Conservation (phyloP, 2,888 invertebrate species). For the Halictus ligatus region DNA sequence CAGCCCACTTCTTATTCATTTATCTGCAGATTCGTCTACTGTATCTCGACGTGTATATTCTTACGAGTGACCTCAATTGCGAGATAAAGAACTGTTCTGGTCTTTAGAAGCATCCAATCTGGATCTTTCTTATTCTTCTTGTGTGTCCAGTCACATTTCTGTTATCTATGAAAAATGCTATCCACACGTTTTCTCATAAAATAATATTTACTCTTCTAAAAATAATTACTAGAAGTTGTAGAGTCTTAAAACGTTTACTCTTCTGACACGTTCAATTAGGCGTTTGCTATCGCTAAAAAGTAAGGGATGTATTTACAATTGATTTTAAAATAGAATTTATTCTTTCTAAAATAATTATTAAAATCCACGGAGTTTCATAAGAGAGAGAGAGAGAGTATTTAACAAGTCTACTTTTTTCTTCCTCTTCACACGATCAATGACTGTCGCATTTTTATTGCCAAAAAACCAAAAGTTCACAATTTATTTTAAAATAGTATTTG, state of each 20-base stretch:
- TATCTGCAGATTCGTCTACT: conserved; percentile 1
- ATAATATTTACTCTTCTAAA: too few species aligned
- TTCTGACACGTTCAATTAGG: too few species aligned
- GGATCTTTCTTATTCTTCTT: neutral
- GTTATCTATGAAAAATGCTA: neutral
- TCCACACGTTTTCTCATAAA: too few species aligned
- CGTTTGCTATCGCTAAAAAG: too few species aligned
- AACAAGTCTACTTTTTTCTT: neutral
- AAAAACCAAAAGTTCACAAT: neutral
- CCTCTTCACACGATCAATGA: neutral
- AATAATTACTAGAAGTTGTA: too few species aligned
- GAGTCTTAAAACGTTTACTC: too few species aligned
- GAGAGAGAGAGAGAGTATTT: too few species aligned
- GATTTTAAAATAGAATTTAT: neutral
- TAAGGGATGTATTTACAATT: neutral
- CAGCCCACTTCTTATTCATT: neutral
- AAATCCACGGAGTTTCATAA: too few species aligned
- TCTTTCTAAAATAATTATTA: too few species aligned
- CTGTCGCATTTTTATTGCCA: neutral
- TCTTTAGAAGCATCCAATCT: neutral
- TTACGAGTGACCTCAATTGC: conserved; percentile 15
- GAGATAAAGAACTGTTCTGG: neutral
- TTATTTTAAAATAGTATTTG: neutral
- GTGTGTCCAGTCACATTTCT: neutral
- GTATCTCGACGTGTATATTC: conserved; percentile 5